Percentiles rank a stretch among this genome's conserved stretches.
Conservation (phyloP, 1,140 invertebrate genomes). For the Platyscapa corneri region DNA sequence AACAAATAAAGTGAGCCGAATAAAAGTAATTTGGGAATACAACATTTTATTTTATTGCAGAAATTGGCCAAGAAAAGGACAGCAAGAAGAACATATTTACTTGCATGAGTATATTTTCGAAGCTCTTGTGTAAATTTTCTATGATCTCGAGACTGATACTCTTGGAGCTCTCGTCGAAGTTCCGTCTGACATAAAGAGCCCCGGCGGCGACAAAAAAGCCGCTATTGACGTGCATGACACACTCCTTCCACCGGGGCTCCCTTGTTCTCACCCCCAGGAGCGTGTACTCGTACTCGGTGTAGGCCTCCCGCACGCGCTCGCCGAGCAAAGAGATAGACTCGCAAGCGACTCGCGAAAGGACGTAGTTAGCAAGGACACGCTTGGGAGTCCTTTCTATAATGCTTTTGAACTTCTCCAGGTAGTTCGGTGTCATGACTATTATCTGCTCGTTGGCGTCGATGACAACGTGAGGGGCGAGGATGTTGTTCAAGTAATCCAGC, state of each 20-base stretch:
- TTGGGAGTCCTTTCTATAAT: conserved; percentile 76
- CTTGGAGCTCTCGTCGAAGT: conserved; percentile 83
- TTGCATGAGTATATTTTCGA: not conserved
- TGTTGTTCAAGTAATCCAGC: conserved; percentile 84
- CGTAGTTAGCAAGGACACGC: conserved; percentile 80
- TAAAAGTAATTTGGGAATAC: too few species aligned
- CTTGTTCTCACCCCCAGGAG: conserved; percentile 70
- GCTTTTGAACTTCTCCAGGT: conserved; percentile 80
- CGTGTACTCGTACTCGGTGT: not conserved
- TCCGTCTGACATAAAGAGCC: conserved; percentile 83
- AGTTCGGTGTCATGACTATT: conserved; percentile 86
- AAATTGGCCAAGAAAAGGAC: too few species aligned
- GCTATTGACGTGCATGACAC: conserved; percentile 81
- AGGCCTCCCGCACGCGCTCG: not conserved
- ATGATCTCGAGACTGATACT: not conserved
- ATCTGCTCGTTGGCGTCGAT: conserved; percentile 83
- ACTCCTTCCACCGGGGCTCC: conserved; percentile 89
- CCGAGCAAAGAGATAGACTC: conserved; percentile 72
- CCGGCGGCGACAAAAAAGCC: conserved; percentile 84
- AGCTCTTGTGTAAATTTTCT: conserved; percentile 18
- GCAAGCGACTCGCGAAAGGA: conserved; percentile 80
- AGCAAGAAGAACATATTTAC: not conserved
- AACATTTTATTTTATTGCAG: too few species aligned
- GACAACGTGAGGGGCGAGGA: conserved; percentile 78
- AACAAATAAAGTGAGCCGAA: too few species aligned